Conservation (phyloP, 2,113 vertebrate species). For the Phrynocephalus versicolor region DNA sequence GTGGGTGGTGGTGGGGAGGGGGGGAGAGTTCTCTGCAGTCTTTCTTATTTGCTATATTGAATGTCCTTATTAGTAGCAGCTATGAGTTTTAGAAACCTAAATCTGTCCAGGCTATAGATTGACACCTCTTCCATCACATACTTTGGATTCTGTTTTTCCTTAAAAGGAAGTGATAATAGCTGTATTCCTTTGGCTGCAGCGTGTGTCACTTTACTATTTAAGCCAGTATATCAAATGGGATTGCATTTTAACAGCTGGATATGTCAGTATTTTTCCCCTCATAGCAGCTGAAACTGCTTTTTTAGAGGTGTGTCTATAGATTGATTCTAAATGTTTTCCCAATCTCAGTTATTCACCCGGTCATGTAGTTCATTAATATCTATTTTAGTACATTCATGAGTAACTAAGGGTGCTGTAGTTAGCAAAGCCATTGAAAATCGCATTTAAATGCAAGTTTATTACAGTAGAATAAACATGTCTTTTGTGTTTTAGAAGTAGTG, state of each 20-base stretch:
- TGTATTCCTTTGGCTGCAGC: not conserved
- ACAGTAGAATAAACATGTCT: not conserved
- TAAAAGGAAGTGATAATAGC: conserved; percentile 8
- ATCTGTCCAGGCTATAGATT: not conserved
- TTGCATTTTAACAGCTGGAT: conserved; percentile 18
- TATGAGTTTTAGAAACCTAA: conserved; percentile 3
- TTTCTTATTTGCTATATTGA: not conserved
- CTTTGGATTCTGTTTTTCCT: conserved; percentile 5
- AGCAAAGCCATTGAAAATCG: not conserved
- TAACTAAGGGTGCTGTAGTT: not conserved
- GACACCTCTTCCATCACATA: not conserved
- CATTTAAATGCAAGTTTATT: not conserved
- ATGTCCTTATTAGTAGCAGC: not conserved
- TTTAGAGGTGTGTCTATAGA: not conserved
- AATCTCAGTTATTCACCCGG: not conserved
- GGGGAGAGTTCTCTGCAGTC: not conserved
- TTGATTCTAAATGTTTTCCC: not conserved
- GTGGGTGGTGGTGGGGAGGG: too few species aligned
- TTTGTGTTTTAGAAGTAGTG: not conserved
- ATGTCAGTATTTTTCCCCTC: not conserved
- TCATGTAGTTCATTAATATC: not conserved
- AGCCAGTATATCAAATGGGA: not conserved
- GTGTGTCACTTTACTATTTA: conserved; percentile 10
- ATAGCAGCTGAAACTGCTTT: not conserved
- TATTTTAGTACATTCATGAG: not conserved